Base-by-base conservation (phyloP, 2,113 vertebrate species). In the Forbesichthys papilliferus region DNA sequence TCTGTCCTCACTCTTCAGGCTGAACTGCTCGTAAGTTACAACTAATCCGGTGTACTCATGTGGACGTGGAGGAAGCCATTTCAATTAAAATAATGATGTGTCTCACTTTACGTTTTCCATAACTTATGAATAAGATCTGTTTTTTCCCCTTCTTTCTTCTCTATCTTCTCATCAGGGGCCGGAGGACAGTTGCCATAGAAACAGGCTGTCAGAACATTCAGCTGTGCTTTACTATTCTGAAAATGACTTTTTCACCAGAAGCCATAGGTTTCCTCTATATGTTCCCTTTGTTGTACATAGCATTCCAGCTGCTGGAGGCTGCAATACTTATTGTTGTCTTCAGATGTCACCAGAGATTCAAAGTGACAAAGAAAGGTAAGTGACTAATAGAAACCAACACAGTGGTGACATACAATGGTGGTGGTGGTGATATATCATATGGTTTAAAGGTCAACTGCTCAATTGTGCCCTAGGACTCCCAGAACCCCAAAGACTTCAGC, bases 191-290 rank as follows among this genome's bases (percentile, higher is more conserved):
- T 53, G 88, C 92, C 67, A 89, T 95, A 88, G 94, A 94, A 83
- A 95, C 93, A 0, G 93, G 93, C 72, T 95, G 93, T 78, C 95
- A 95, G 86, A 96, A 96, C 0, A 0, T 77, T 51, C 90, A 93
- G 14, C 79, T 96, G 68, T 93, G 93, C 70, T 27, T 63, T 0
- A 77, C 93, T 49, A 86, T 95, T 49, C 85, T 96, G 79, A 95
- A 93, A 49, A 47, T 92, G 0, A 36, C 88, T 48, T 95, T 96
- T 0, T 16, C 84, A 7, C 78, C 81, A 11, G 90, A 90, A 49
- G 64, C 78, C 48, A 91, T 93, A 0, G 90, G 93, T 0, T 77
- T 90, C 0, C 86, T 95, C 14, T 94, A 92, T 61, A 81, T 95
- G 63, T 95, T 95, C 78, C 94, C 94, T 3, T 3, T 91, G 3